Conservation (phyloP, 2,797 vertebrate species). For the Aplochiton taeniatus region DNA sequence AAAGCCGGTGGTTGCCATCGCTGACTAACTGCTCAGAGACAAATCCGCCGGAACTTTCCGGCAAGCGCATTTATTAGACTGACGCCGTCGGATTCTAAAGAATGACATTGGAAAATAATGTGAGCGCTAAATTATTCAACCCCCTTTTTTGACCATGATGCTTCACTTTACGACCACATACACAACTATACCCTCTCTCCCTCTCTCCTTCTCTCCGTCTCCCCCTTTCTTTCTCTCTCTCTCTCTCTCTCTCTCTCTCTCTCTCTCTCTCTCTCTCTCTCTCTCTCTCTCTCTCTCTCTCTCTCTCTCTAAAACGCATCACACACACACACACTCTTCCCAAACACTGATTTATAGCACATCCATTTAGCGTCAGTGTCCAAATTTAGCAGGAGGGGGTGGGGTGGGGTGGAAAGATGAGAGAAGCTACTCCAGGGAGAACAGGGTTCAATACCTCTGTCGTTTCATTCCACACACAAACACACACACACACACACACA, state of each 20-base stretch:
- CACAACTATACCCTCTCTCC: constrained; percentile 14
- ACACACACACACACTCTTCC: constrained; percentile 58
- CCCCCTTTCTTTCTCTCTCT: too few species aligned
- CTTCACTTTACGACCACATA: constrained; percentile 67
- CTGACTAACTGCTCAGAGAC: constrained; percentile 61
- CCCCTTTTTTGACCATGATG: constrained; percentile 63
- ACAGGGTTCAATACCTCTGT: constrained; percentile 62
- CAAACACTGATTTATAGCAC: constrained; percentile 73
- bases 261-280: constrained; percentile 10
- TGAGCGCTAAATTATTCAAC: constrained; percentile 75
- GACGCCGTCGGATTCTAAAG: constrained; percentile 67
- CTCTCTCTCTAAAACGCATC: too few species aligned
- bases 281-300: constrained; percentile 9
- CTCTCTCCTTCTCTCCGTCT: too few species aligned
- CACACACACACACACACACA: too few species aligned
- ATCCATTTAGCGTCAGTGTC: constrained; percentile 80
- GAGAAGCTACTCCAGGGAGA: constrained; percentile 43
- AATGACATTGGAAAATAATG: constrained; percentile 77
- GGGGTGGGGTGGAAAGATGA: constrained; percentile 27
- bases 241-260: constrained; percentile 1
- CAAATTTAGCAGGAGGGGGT: constrained; percentile 71
- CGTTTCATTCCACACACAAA: constrained; percentile 11
- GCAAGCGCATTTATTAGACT: constrained; percentile 69
- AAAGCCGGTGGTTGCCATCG: constrained; percentile 62
- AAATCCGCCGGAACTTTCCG: constrained; percentile 69